Conservation (phyloP, 2,797 vertebrate species). For the Rhinella marina region DNA sequence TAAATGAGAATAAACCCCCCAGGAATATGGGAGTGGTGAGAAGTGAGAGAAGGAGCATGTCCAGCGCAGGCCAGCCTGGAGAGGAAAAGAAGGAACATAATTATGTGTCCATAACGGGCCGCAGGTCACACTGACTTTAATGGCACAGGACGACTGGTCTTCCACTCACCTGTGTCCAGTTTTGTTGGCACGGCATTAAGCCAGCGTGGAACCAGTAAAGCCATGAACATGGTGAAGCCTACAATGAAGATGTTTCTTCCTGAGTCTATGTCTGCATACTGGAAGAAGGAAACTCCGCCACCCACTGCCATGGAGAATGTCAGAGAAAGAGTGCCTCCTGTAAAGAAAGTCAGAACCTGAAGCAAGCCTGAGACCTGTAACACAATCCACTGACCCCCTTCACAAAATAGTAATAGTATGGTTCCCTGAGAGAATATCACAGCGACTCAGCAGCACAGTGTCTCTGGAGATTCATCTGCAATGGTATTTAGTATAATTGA, state of each 20-base stretch:
- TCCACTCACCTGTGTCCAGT: conserved; percentile 76
- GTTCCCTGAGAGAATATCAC: background rate
- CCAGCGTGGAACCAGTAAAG: conserved; percentile 81
- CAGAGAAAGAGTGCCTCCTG: conserved; percentile 81
- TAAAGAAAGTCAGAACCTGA: background rate
- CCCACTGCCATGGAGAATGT: conserved; percentile 80
- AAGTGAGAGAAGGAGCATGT: conserved; percentile 77
- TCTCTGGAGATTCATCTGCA: background rate
- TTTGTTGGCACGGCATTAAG: conserved; percentile 65
- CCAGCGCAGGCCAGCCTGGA: conserved; percentile 73
- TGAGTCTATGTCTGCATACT: conserved; percentile 81
- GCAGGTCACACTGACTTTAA: background rate
- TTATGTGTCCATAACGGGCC: background rate
- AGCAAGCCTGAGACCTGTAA: background rate
- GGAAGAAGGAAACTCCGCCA: conserved; percentile 82
- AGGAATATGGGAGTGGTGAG: conserved; percentile 80
- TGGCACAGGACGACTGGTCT: background rate
- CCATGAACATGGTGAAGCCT: conserved; percentile 85
- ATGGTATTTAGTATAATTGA: background rate
- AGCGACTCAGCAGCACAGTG: too few relatives aligned
- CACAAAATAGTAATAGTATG: too few relatives aligned
- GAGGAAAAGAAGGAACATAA: background rate
- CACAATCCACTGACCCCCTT: too few relatives aligned
- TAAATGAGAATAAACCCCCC: conserved; percentile 79
- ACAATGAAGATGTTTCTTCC: conserved; percentile 87